Conservation (phyloP, 1,140 invertebrate species). For the Lordiphosa stackelbergi region DNA sequence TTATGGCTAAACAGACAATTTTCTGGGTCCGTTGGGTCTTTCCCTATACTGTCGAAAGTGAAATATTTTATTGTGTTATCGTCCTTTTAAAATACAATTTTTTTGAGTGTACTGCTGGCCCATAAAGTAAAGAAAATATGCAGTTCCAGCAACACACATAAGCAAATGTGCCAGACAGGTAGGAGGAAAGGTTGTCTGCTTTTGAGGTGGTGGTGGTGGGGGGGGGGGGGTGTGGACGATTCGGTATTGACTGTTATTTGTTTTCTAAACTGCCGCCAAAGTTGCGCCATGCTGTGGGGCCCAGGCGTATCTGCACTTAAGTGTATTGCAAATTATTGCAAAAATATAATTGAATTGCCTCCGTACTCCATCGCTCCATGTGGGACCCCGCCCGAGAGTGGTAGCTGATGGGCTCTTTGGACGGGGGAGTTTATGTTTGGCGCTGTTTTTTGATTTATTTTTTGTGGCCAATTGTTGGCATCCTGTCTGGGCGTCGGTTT, state of each 20-base stretch:
- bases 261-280: constrained; percentile 71
- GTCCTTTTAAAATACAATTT: too few species aligned
- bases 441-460: constrained; percentile 62
- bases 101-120: constrained; percentile 23
- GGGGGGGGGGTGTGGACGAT: constrained; percentile 8
- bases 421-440: constrained; percentile 26
- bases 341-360: constrained; percentile 74
- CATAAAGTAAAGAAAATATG: constrained; percentile 69
- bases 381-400: constrained; percentile 11
- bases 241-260: constrained; percentile 65
- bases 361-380: constrained; percentile 15
- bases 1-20: too few species aligned
- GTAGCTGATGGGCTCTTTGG: neutral
- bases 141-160: constrained; percentile 36
- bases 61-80: too few species aligned
- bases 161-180: constrained; percentile 48
- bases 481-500: constrained; percentile 16
- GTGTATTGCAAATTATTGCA: constrained; percentile 76
- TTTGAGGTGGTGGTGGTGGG: neutral
- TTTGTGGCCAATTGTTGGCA: constrained; percentile 34
- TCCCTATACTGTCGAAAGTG: too few species aligned
- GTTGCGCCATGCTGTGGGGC: constrained; percentile 24
- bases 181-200: neutral
- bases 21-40: too few species aligned
- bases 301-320: constrained; percentile 59